Base-by-base conservation (phyloP, 30 jellyfish, hydroid and myxozoan genomes). In the Pelagia noctiluca region DNA sequence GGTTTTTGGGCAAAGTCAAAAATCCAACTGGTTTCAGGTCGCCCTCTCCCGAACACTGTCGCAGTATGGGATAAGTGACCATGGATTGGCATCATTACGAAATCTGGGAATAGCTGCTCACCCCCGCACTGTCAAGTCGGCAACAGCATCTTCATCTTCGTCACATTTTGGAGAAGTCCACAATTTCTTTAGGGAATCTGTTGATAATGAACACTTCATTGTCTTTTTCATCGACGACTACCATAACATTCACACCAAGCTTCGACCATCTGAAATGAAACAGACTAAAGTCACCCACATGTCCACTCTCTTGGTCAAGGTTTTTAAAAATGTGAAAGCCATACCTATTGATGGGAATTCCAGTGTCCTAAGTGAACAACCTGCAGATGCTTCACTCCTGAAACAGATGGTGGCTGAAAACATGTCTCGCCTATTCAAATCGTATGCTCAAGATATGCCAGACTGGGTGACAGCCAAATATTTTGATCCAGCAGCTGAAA, bases 381-480 rank as follows among this genome's bases (percentile, higher is more conserved):
- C 81, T 68, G 81, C 81, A 7, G 64, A 68, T 36, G 37, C 37
- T 49, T 3, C 62, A 42, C 18, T 34, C 19, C 81, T 68, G 3
- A 42, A 68, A 4, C 26, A 68, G 29, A 22, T 68, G 64, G 37
- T 68, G n/a, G 22, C 25, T 5, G 31, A 36, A 68, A 29, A 35
- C 67, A 68, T 68, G 65, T 33, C 81, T 2, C 23, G 34, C 0
- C 33, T 68, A 5, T 68, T 63, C 2, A 68, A 25, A 42, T 71
- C 83, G 46, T 71, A 33, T 71, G 83, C 83, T 25, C 83, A 71
- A 42, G 83, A 71, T 30, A 71, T 71, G 68, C 83, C 83, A 32
- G 83, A 71, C 68, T 37, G 67, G 83, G 68, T 71, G 3, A 42
- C 63, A 10, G 68, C 68, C 67, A 36, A 71, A 42, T 71, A 33